Evolutionary conservation across 2,113 vertebrate species (phyloP), one percentile per base, ranked within the genome.

Genomic region (Nansenia antarctica): DNA sequence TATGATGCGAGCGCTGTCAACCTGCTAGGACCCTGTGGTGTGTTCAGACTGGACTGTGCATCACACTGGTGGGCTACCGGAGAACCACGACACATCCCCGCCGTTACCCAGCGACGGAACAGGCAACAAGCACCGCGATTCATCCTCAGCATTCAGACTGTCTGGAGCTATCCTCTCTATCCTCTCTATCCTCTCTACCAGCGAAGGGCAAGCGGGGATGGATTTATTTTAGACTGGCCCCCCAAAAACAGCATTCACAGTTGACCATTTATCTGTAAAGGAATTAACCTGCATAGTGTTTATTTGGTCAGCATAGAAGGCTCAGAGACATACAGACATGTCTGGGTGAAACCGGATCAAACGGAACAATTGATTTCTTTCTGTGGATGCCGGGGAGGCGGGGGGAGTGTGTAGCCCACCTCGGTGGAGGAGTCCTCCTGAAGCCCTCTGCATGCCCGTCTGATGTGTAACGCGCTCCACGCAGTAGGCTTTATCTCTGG

Each of bases 1-100:
- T 54, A 60, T 30, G 74, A 77, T 77, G 80, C 80, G 80, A 87
- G 87, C 82, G 90, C 92, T 91, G 85, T 87, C 85, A 59, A 80
- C 82, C 81, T 75, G 82, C 77, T 83, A 73, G 81, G 87, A 86
- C 80, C 88, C 78, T n/a, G 76, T 63, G 84, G 82, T 82, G 87
- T 82, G 80, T 72, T 66, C 49, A 68, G 9, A 73, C 70, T 64
- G 73, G 76, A 59, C 22, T n/a, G 49, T 53, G 63, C 53, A 32
- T 59, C 57, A 58, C 8, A 29, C 24, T 9, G 24, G 61, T 29
- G 30, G 66, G 76, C 80, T 71, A 66, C 79, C 3, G 60, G 73
- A 55, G 65, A 35, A 75, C 69, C 64, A 45, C 59, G 59, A 66
- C 59, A 69, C 9, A 2, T 2, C 59, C 32, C 63, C 70, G 61